Conservation (phyloP, 2,113 vertebrate species). For the Edolisoma coerulescens region DNA sequence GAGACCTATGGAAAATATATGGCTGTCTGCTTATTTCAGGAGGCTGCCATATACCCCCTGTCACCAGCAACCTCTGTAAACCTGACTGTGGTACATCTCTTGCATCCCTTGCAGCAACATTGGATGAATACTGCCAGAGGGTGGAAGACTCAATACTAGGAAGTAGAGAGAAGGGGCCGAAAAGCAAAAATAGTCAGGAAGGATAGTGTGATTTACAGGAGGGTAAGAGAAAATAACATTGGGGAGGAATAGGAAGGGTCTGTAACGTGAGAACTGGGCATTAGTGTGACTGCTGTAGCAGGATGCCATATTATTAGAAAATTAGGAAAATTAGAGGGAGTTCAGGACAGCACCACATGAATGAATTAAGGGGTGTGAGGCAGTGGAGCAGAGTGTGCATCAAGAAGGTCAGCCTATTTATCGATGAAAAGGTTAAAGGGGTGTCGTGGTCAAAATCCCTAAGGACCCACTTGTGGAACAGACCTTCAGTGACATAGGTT, state of each 20-base stretch:
- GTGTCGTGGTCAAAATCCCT: background rate
- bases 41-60: background rate
- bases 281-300: background rate
- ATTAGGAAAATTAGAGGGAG: background rate
- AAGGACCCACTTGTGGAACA: background rate
- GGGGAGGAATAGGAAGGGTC: background rate
- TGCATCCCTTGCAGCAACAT: background rate
- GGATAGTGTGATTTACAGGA: background rate
- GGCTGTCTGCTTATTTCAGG: background rate
- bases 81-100: background rate
- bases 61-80: background rate
- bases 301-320: background rate
- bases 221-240: background rate
- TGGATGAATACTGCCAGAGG: background rate
- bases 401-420: background rate
- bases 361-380: background rate
- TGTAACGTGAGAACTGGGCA: background rate
- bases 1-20: background rate
- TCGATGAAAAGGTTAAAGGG: background rate
- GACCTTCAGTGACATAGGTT: background rate
- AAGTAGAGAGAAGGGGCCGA: background rate
- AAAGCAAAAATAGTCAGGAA: background rate
- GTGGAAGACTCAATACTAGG: background rate
- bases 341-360: background rate
- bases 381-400: background rate